phyloP scores from a whole-genome alignment of 2,888 invertebrate genomes.

The Bembecia ichneumoniformis region DNA sequence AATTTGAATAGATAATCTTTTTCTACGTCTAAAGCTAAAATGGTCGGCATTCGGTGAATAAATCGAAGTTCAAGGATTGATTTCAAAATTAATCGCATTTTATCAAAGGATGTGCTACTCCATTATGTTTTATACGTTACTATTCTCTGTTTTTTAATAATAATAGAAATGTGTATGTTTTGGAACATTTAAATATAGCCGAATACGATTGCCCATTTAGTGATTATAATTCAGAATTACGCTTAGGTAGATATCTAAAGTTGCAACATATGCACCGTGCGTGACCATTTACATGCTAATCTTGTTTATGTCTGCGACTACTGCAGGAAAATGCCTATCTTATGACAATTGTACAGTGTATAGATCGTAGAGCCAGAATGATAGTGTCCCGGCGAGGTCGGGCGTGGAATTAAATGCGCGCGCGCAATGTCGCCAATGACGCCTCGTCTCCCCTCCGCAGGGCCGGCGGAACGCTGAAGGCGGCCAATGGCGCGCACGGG shows the following conservation, averaged over 20 bases:
- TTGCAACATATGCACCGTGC: background rate
- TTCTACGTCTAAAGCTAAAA: no score
- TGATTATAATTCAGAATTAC: background rate
- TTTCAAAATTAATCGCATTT: no score
- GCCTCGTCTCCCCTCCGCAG: constrained; percentile 74
- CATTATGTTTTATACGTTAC: no score
- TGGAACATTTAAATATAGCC: background rate
- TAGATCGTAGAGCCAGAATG: constrained; percentile 36
- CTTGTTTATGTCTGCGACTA: constrained; percentile 21
- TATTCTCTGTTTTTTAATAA: no score
- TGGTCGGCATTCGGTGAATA: no score
- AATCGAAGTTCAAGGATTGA: no score
- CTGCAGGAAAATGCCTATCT: background rate
- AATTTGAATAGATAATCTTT: no score
- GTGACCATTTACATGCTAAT: constrained; percentile 26
- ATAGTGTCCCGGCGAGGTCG: constrained; percentile 40
- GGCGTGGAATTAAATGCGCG: constrained; percentile 39
- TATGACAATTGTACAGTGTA: constrained; percentile 32
- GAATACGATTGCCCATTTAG: background rate
- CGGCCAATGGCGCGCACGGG: constrained; percentile 78
- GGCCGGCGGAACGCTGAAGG: constrained; percentile 73
- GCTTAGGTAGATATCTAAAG: background rate
- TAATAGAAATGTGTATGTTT: no score
- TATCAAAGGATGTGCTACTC: no score
- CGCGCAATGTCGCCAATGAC: constrained; percentile 57